Conservation (phyloP, 2,888 invertebrate genomes). For the Galerucella pusilla region DNA sequence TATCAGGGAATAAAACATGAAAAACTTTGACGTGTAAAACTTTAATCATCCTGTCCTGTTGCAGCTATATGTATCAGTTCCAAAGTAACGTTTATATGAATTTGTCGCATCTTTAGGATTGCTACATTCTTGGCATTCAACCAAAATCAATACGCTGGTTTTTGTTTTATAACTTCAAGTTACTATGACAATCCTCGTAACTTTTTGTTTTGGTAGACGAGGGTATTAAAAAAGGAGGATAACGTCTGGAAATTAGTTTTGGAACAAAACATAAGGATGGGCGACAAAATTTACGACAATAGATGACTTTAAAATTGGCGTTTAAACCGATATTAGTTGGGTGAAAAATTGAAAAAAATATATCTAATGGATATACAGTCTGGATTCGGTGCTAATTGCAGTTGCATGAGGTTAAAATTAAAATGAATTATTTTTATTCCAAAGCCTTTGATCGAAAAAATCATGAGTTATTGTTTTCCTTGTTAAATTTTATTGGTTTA, state of each 20-base stretch:
- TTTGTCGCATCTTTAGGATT: not conserved
- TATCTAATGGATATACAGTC: too few relatives aligned
- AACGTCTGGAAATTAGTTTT: constrained; percentile 27
- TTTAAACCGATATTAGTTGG: not conserved
- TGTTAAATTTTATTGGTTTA: too few relatives aligned
- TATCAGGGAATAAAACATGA: too few relatives aligned
- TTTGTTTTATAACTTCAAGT: constrained; percentile 29
- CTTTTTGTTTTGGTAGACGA: constrained; percentile 37
- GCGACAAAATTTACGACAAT: not conserved
- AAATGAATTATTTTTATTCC: too few relatives aligned
- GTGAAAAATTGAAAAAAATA: not conserved
- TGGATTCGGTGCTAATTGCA: too few relatives aligned
- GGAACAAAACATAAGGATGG: constrained; percentile 15
- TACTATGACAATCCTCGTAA: constrained; percentile 23
- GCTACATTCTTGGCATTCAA: constrained; percentile 31
- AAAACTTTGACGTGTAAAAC: too few relatives aligned
- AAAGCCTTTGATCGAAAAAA: too few relatives aligned
- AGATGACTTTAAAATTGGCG: not conserved
- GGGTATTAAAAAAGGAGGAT: constrained; percentile 22
- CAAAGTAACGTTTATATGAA: not conserved
- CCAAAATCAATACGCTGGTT: constrained; percentile 36
- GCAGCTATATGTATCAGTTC: not conserved
- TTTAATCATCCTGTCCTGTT: not conserved
- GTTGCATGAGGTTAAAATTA: too few relatives aligned
- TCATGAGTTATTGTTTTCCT: too few relatives aligned